Base-by-base conservation (phyloP, 1,140 invertebrate species). In the Tribolium madens region DNA sequence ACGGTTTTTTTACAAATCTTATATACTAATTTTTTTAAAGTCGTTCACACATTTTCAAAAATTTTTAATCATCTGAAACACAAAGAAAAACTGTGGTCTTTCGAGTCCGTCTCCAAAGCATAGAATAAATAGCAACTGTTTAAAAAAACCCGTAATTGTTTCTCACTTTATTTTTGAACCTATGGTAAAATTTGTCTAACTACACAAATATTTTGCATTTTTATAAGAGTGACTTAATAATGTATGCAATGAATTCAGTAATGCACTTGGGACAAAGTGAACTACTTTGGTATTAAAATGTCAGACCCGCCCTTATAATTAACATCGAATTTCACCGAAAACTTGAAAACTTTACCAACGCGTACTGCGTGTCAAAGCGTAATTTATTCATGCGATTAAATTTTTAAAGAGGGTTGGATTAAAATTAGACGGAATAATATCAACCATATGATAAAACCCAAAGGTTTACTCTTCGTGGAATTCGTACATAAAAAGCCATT, bases 391-490 rank as follows among this genome's bases (percentile, higher is more conserved):
- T 64, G 57, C 57, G 26, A 33, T 64, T 64, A 64, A 31, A 64
- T 64, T 64, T 64, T 64, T 64, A 64, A 64, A 33, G 21, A 64
- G 26, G 57, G 26, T 64, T 64, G 26, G 57, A 33, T 64, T 64
- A 64, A 64, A 64, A 64, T 64, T 33, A 14, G 10, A 26, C 9
- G 10, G 52, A 57, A 57, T 33, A 64, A 64, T 26, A 26, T 64
- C 57, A 64, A 64, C 31, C 57, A 13, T 64, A 26, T 64, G 57
- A 64, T 64, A 64, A 64, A 64, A 64, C 57, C 21, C n/a, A 26
- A 33, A 18, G 26, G 21, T 5, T 33, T n/a, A n/a, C n/a, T 64
- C 26, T 64, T 64, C 57, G 17, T 14, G 57, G 57, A 64, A 64
- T 64, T 64, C 10, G 26, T 12, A 64, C 57, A 64, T 26, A 26